phyloP scores from a whole-genome alignment of 2,113 vertebrate genomes.

The Sphaerodactylus townsendi region DNA sequence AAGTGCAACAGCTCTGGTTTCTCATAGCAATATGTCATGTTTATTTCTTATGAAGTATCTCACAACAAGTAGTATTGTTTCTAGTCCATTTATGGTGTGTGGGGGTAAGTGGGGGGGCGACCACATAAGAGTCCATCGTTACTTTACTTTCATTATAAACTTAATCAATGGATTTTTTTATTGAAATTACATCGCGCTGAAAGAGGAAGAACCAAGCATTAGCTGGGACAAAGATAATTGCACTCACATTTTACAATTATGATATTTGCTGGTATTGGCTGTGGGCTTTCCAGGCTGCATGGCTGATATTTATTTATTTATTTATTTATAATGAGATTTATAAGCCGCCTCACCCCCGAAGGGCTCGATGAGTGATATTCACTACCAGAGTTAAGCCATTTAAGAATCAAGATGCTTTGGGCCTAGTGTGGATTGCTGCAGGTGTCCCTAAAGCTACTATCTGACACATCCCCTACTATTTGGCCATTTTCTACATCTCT shows the following conservation, averaged over 20 bases:
- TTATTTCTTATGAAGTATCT: conserved; percentile 30
- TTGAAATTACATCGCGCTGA: conserved; percentile 5
- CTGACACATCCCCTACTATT: not conserved
- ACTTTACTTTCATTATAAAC: conserved; percentile 15
- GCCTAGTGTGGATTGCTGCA: not conserved
- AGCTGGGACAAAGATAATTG: conserved; percentile 3
- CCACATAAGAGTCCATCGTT: conserved; percentile 20
- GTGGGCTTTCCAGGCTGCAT: too few relatives aligned
- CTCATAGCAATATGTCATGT: conserved; percentile 24
- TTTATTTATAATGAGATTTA: too few relatives aligned
- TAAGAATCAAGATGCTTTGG: not conserved
- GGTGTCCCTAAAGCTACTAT: not conserved
- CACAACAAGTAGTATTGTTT: not conserved
- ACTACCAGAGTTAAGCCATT: not conserved
- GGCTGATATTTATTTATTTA: too few relatives aligned
- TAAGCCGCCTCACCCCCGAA: too few relatives aligned
- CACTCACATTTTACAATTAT: conserved; percentile 21
- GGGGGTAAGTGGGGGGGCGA: not conserved
- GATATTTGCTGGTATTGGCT: not conserved
- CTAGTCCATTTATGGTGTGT: conserved; percentile 2
- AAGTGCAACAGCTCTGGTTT: not conserved
- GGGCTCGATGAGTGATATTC: too few relatives aligned
- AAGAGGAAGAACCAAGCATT: conserved; percentile 1
- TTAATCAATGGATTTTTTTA: conserved; percentile 17
- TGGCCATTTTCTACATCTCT: not conserved